Base-by-base conservation (phyloP, 2,888 invertebrate genomes). In the Ligdia adustata region DNA sequence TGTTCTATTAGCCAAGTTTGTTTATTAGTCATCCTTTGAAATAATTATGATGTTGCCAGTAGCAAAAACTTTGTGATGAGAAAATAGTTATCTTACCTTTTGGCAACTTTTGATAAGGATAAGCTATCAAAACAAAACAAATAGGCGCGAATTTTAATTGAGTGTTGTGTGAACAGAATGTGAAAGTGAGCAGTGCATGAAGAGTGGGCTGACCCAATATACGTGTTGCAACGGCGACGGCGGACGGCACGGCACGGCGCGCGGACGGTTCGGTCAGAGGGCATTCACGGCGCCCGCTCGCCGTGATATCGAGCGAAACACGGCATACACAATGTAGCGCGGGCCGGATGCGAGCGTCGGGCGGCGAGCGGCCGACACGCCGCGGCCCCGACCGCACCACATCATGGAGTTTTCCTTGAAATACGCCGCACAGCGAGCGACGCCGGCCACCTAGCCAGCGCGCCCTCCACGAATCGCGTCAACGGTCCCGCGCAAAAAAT, bases 401-500 rank as follows among this genome's bases (percentile, higher is more conserved):
- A 69, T 73, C 72, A 72, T 68, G 64, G 73, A 78, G 75, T 79
- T 85, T 87, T 88, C 86, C 84, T 84, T 80, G 84, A 85, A 86
- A 80, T 76, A 77, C 75, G 72, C 70, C 72, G 68, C 65, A 41
- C 32, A n/a, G n/a, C 54, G 22, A 68, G 27, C 65, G 67, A 68
- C 69, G 67, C 72, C 72, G 76, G 78, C 75, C 71, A 62, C 66
- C 71, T 68, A 70, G 65, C 74, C 55, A 78, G 67, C 71, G 76
- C 80, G 72, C 78, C 78, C 72, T 73, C 69, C 65, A 57, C 70
- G 62, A 67, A 52, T 76, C 85, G 79, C 88, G 83, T 79, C 85
- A 86, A 85, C 71, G 80, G 74, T 79, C 80, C 82, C 82, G 82
- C 83, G 81, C 77, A 88, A 89, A 88, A 85, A 89, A 88, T 86